Evolutionary conservation across 2,888 invertebrate genomes (phyloP), one percentile per base, ranked within the genome.

Genomic region (Mesorhabditis spiculigera): DNA sequence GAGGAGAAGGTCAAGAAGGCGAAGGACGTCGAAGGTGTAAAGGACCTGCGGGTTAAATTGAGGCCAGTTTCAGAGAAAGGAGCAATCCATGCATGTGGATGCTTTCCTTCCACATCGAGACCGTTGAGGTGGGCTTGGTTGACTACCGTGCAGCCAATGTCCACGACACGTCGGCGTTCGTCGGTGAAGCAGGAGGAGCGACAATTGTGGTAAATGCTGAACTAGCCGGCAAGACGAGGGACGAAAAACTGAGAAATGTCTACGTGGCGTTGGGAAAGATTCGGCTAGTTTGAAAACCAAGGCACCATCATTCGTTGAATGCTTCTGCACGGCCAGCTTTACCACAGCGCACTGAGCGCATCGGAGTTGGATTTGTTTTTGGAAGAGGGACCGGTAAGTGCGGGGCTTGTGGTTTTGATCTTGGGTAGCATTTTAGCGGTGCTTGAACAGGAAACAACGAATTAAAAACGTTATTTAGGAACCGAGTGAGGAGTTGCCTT

Each of bases 361-460:
- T 79, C 42, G 78, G 78, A 3, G 75, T 79, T 8, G 79, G 79
- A 16, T 73, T 79, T 13, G 74, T 79, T 44, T 79, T 73, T 68
- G 78, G 77, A 62, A 68, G 61, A 68, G 64, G n/a, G 16, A 45
- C 58, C 43, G 62, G 64, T 8, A 61, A 62, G 4, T 62, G 75
- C 43, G 72, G 72, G 4, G 71, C 66, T 63, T 74, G 1, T 68
- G 70, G 8, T 16, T 63, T 13, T 16, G 13, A 43, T 43, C 45
- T 63, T n/a, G 16, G 10, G 10, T 28, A 3, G 28, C n/a, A n/a
- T n/a, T n/a, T n/a, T n/a, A 13, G 10, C 45, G 8, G 45, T 41
- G 41, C 5, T 42, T 65, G 43, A 41, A n/a, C 4, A 28, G 8
- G 8, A 43, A 13, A 4, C 8, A 63, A 63, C 10, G 63, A 13